These are phyloP conservation scores for Osmerus mordax DNA, from an alignment of 2,113 vertebrate genomes.

Conservation along the genomic window DNA sequence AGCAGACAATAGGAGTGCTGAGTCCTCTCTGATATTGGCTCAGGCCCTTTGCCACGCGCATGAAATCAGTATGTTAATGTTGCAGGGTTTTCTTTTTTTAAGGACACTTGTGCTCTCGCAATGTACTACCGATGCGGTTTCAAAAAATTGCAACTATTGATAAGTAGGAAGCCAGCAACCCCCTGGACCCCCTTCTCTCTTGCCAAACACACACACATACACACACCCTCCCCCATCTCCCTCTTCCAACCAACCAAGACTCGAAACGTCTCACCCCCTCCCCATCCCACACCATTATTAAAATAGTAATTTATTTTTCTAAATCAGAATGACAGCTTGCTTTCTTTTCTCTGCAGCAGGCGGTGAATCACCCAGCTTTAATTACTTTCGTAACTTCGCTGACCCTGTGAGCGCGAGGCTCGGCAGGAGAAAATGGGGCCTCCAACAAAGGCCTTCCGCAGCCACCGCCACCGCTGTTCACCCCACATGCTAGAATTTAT, in stretches of 20 bases:
- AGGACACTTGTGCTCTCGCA: conserved; percentile 98
- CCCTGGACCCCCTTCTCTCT: conserved; percentile 25
- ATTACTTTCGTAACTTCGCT: conserved; percentile 97
- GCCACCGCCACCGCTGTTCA: conserved; percentile 59
- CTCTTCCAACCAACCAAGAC: conserved; percentile 52
- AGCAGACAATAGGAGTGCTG: conserved; percentile 99
- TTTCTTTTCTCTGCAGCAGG: conserved; percentile 92
- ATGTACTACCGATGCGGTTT: conserved; percentile 93
- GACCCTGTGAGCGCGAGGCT: conserved; percentile 71
- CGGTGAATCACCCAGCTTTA: conserved; percentile 83
- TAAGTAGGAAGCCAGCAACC: conserved; percentile 85
- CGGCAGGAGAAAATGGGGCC: conserved; percentile 68
- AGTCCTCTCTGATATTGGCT: conserved; percentile 99
- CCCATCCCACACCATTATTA: conserved; percentile 80
- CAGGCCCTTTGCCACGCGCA: conserved; percentile 99
- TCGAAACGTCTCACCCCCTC: conserved; percentile 62
- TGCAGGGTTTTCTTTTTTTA: conserved; percentile 94
- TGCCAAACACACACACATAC: conserved; percentile 19
- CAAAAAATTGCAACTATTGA: conserved; percentile 93
- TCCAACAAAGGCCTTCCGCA: conserved; percentile 71
- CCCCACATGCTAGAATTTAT: conserved; percentile 72
- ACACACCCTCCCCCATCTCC: conserved; percentile 40
- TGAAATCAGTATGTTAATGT: conserved; percentile 99
- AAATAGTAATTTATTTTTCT: conserved; percentile 98
- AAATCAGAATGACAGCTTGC: conserved; percentile 97